A percentile compares a stretch with the other conserved stretches of the same genome.
Evolutionary conservation across 2,797 vertebrate species (phyloP).

Genomic region (Alcedo quadribrachys): DNA sequence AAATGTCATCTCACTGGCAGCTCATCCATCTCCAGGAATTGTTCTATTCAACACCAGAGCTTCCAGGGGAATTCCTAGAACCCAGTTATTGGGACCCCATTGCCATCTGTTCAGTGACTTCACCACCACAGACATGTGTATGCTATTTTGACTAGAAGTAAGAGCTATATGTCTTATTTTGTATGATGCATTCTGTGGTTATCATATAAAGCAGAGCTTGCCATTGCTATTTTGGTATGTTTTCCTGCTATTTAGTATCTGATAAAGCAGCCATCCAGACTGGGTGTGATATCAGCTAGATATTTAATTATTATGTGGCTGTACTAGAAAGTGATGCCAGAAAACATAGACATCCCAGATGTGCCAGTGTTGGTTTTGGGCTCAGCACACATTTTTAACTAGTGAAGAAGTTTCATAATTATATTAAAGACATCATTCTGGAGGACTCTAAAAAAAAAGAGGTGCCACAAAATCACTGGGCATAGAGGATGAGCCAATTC

Average conservation of each 20-base stretch:
- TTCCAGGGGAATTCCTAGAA: background rate
- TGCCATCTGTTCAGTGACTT: background rate
- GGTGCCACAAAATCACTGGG: background rate
- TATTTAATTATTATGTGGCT: constrained; percentile 25
- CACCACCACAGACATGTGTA: background rate
- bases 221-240: constrained; percentile 44
- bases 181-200: constrained; percentile 18
- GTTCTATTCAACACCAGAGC: background rate
- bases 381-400: constrained; percentile 47
- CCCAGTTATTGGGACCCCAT: background rate
- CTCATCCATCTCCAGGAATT: background rate
- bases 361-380: constrained; percentile 70
- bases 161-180: background rate
- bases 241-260: constrained; percentile 66
- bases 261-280: constrained; percentile 72
- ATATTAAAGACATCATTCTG: constrained; percentile 30
- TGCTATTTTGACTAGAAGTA: constrained; percentile 18
- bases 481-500: background rate
- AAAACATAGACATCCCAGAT: constrained; percentile 63
- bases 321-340: background rate
- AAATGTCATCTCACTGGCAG: background rate
- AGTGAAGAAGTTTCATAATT: constrained; percentile 50
- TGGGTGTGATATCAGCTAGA: constrained; percentile 53
- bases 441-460: background rate
- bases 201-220: constrained; percentile 21